These are phyloP conservation scores for Pemphigus obesinymphae DNA, from an alignment of 1,140 invertebrate genomes.

Conservation along the genomic window DNA sequence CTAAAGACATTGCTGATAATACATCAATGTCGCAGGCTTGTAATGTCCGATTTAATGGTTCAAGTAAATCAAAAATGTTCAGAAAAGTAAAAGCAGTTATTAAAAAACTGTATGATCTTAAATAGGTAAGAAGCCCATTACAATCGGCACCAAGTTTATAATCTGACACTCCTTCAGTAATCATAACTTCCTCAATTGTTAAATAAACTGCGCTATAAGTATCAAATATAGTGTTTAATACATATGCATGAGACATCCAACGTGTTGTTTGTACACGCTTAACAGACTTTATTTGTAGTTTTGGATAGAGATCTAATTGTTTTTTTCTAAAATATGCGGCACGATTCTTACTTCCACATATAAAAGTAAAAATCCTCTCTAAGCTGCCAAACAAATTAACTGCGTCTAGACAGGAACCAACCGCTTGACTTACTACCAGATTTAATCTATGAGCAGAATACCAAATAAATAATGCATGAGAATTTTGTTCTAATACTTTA, in stretches of 20 bases:
- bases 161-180: background rate
- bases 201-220: background rate
- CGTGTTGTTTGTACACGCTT: background rate
- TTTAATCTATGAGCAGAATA: conserved; percentile 1
- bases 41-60: background rate
- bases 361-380: conserved; percentile 3
- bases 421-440: background rate
- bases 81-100: background rate
- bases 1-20: background rate
- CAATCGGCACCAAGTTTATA: background rate
- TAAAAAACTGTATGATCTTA: background rate
- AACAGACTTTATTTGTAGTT: background rate
- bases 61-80: background rate
- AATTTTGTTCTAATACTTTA: background rate
- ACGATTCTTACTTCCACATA: background rate
- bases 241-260: background rate
- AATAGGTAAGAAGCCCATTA: background rate
- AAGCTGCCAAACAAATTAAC: background rate
- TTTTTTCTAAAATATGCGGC: background rate
- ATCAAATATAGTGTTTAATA: background rate
- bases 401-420: background rate
- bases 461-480: conserved; percentile 13
- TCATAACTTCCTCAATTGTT: background rate
- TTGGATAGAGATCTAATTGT: background rate
- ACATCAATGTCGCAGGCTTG: background rate